These are phyloP conservation scores for Tetramorium bicarinatum DNA, from an alignment of 2,888 invertebrate species.

Conservation along the genomic window DNA sequence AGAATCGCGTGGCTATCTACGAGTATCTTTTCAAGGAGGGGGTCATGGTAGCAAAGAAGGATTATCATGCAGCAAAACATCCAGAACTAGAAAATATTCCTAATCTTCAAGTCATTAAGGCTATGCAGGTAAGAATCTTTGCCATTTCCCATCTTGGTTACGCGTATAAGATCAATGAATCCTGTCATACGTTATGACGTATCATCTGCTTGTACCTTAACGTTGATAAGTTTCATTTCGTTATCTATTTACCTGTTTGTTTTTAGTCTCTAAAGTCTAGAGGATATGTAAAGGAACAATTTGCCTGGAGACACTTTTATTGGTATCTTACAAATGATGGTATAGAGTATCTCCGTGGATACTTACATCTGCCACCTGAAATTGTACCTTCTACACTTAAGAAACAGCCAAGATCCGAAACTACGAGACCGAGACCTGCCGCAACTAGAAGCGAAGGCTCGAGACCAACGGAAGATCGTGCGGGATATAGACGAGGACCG, in stretches of 20 bases:
- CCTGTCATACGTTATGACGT: not conserved
- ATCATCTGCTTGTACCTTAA: too few species aligned
- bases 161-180: not conserved
- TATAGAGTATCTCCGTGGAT: conserved; percentile 97
- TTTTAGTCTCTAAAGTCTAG: conserved; percentile 96
- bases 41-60: conserved; percentile 99
- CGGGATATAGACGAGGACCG: conserved; percentile 93
- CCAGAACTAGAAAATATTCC: conserved; percentile 97
- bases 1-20: conserved; percentile 98
- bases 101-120: conserved; percentile 99
- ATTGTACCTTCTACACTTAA: conserved; percentile 99
- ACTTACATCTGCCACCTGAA: conserved; percentile 98
- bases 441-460: conserved; percentile 90
- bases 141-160: not conserved
- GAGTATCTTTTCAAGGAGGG: conserved; percentile 99
- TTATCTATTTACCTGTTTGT: conserved; percentile 5
- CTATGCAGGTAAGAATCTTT: conserved; percentile 91
- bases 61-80: conserved; percentile 99
- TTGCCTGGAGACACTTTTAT: conserved; percentile 99
- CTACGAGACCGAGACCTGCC: conserved; percentile 92
- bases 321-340: conserved; percentile 99
- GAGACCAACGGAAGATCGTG: conserved; percentile 93
- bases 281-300: conserved; percentile 99
- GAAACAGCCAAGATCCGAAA: conserved; percentile 95
- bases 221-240: too few species aligned